Conservation (phyloP, 1,140 invertebrate genomes). For the Lamellibrachia luymesi region DNA sequence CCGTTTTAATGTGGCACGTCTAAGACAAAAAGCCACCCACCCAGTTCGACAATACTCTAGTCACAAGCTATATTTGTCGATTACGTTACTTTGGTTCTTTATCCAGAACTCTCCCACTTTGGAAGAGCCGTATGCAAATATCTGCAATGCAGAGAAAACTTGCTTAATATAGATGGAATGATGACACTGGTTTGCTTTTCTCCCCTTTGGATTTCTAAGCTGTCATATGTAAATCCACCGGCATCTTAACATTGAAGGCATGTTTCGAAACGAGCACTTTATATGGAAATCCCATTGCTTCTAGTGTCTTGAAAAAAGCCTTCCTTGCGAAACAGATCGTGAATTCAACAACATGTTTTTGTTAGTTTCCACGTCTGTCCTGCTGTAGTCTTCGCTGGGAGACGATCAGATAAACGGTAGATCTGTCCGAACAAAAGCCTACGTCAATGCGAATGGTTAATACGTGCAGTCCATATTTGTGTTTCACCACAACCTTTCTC, state of each 20-base stretch:
- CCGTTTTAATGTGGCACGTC: too few species aligned
- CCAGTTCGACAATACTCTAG: too few species aligned
- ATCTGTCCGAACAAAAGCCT: background rate
- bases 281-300: background rate
- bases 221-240: background rate
- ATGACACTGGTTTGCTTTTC: too few species aligned
- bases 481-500: background rate
- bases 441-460: background rate
- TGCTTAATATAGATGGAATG: too few species aligned
- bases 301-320: background rate
- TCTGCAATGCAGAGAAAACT: too few species aligned
- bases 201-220: background rate
- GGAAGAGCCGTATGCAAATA: too few species aligned
- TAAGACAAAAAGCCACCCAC: too few species aligned
- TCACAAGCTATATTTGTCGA: too few species aligned
- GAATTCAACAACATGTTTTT: background rate
- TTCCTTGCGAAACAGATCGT: background rate
- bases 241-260: background rate
- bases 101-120: too few species aligned
- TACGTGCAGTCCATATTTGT: background rate
- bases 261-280: background rate
- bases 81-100: too few species aligned
- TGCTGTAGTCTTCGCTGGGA: background rate
- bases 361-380: background rate
- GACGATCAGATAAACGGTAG: background rate